Percentiles rank a stretch among this genome's conserved stretches.
These are phyloP conservation scores for Henicopernis longicauda DNA, from an alignment of 2,113 vertebrate genomes.

Conservation along the genomic window DNA sequence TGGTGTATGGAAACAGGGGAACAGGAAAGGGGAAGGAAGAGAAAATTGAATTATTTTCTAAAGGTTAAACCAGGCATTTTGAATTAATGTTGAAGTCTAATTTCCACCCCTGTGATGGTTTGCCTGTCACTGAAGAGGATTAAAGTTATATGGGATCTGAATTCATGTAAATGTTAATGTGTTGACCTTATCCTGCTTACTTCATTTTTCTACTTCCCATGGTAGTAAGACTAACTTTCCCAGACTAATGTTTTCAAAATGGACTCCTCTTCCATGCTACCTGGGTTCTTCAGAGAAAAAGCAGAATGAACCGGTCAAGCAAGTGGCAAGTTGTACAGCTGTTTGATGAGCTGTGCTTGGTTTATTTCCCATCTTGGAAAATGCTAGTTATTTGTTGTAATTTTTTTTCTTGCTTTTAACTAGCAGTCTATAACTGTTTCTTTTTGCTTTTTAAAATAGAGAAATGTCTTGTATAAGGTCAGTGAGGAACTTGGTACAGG, in stretches of 20 bases:
- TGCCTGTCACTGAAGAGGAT: slow-evolving; percentile 19
- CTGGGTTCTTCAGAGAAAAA: neutral
- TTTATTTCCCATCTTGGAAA: neutral
- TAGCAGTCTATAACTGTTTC: neutral
- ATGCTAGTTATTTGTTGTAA: neutral
- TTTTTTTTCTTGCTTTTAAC: neutral
- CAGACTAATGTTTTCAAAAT: neutral
- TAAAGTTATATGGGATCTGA: slow-evolving; percentile 18
- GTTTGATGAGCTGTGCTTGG: neutral
- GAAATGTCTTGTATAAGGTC: neutral
- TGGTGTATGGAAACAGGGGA: neutral
- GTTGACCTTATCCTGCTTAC: slow-evolving; percentile 39
- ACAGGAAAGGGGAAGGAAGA: neutral
- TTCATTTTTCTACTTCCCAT: neutral
- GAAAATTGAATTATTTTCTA: slow-evolving; percentile 36
- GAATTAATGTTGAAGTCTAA: slow-evolving; percentile 44
- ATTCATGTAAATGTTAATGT: slow-evolving; percentile 54
- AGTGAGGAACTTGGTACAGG: neutral
- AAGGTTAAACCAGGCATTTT: slow-evolving; percentile 51
- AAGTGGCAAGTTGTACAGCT: neutral
- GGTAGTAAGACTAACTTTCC: neutral
- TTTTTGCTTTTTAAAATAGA: neutral
- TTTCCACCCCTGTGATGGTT: slow-evolving; percentile 12
- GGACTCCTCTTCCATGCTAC: neutral
- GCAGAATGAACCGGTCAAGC: neutral